Evolutionary conservation across 2,888 invertebrate genomes (phyloP).

Genomic region (Camptogramma bilineatum): DNA sequence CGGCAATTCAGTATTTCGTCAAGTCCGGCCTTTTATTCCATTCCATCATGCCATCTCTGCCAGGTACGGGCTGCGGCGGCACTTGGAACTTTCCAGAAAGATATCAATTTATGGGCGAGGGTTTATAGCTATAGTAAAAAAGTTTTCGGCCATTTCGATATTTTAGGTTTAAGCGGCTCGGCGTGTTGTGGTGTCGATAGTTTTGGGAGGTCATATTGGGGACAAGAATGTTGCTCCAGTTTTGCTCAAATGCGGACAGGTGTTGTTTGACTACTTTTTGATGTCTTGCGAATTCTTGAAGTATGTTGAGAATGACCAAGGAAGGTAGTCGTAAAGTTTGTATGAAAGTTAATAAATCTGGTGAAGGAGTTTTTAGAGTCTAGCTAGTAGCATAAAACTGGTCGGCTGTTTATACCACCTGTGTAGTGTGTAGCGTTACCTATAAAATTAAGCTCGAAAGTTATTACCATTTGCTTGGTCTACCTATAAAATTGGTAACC

Average conservation of each 20-base stretch:
- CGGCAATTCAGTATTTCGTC: not conserved
- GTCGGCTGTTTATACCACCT: too few relatives aligned
- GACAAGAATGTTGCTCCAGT: not conserved
- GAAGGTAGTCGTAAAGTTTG: too few relatives aligned
- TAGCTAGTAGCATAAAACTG: too few relatives aligned
- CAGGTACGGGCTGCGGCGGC: slow-evolving; percentile 41
- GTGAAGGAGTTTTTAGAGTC: too few relatives aligned
- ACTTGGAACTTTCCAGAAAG: slow-evolving; percentile 44
- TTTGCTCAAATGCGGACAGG: not conserved
- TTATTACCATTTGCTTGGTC: too few relatives aligned
- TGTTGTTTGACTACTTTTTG: not conserved
- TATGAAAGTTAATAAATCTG: too few relatives aligned
- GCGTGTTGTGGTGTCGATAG: slow-evolving; percentile 35
- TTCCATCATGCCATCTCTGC: slow-evolving; percentile 16
- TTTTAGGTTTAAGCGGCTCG: slow-evolving; percentile 49
- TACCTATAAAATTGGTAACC: too few relatives aligned
- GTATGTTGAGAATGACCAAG: too few relatives aligned
- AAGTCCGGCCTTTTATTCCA: slow-evolving; percentile 15
- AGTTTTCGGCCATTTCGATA: slow-evolving; percentile 55
- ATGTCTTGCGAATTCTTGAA: not conserved
- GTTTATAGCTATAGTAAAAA: slow-evolving; percentile 60
- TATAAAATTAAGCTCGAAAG: too few relatives aligned
- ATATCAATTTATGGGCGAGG: slow-evolving; percentile 60
- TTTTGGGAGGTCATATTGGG: slow-evolving; percentile 16
- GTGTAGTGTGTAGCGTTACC: too few relatives aligned